Conservation (phyloP, 1,140 invertebrate genomes). For the Marisa cornuarietis region DNA sequence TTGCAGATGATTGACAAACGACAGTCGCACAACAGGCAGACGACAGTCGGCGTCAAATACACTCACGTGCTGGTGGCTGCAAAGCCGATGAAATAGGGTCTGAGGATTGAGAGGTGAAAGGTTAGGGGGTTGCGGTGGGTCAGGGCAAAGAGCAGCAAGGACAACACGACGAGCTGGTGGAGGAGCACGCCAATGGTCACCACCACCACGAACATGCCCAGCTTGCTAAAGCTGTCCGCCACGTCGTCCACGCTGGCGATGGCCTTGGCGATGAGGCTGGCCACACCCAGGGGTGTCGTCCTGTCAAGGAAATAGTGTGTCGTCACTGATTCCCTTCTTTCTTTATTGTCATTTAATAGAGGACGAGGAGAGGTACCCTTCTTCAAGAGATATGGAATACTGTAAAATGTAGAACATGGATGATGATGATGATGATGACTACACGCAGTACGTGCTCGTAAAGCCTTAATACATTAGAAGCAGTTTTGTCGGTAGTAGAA, state of each 20-base stretch:
- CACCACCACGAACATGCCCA: conserved; percentile 87
- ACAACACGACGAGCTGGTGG: conserved; percentile 89
- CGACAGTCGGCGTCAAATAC: background rate
- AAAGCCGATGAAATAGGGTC: conserved; percentile 89
- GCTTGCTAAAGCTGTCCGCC: conserved; percentile 81
- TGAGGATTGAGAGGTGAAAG: conserved; percentile 84
- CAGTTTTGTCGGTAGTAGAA: too few species aligned
- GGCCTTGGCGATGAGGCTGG: conserved; percentile 90
- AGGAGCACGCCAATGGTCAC: conserved; percentile 84
- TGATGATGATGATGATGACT: too few species aligned
- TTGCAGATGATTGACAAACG: too few species aligned
- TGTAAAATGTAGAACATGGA: too few species aligned
- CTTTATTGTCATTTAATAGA: too few species aligned
- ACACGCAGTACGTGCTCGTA: too few species aligned
- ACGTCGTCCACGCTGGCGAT: conserved; percentile 87
- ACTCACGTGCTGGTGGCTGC: conserved; percentile 82
- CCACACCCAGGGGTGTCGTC: conserved; percentile 88
- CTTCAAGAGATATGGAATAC: too few species aligned
- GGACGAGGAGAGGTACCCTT: too few species aligned
- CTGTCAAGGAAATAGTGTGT: conserved; percentile 59
- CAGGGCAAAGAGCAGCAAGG: conserved; percentile 83
- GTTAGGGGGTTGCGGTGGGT: conserved; percentile 87
- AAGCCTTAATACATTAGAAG: too few species aligned
- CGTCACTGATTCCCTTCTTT: too few species aligned
- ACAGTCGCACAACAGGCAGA: too few species aligned